phyloP scores from a whole-genome alignment of 1,140 invertebrate genomes.

The Drosophila arizonae region DNA sequence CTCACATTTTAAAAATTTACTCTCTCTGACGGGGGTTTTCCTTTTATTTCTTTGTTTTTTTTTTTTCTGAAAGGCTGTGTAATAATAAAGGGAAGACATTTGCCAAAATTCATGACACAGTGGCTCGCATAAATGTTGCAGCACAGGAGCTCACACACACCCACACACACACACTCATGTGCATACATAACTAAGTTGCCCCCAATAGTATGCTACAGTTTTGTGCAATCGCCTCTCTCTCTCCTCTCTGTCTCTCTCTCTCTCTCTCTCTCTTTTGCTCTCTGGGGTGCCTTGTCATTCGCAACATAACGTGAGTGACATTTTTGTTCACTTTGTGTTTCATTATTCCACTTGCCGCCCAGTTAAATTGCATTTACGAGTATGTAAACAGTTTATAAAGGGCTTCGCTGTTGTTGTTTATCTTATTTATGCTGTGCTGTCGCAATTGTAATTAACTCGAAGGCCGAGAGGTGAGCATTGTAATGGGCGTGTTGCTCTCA shows the following conservation, averaged over 20 bases:
- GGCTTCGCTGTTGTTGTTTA: background rate
- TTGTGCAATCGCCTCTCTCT: constrained; percentile 37
- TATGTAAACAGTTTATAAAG: constrained; percentile 11
- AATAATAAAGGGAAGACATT: constrained; percentile 28
- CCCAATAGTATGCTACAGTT: constrained; percentile 56
- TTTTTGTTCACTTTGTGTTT: constrained; percentile 68
- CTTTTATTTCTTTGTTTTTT: no score
- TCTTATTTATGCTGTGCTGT: constrained; percentile 1
- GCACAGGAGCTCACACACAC: background rate
- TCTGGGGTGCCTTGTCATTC: constrained; percentile 46
- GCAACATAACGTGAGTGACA: constrained; percentile 46
- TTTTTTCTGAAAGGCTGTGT: no score
- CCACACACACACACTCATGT: background rate
- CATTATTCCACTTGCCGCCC: constrained; percentile 75
- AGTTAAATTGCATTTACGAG: constrained; percentile 69
- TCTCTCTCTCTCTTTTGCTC: constrained; percentile 30
- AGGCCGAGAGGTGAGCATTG: background rate
- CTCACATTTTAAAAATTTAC: background rate
- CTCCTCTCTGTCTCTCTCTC: constrained; percentile 23
- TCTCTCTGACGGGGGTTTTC: no score
- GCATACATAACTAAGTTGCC: constrained; percentile 9
- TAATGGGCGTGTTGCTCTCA: background rate
- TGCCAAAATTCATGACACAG: constrained; percentile 20
- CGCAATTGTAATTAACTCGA: constrained; percentile 12
- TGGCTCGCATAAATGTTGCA: constrained; percentile 35